Conservation (phyloP, 2,113 vertebrate species). For the Numida meleagris region DNA sequence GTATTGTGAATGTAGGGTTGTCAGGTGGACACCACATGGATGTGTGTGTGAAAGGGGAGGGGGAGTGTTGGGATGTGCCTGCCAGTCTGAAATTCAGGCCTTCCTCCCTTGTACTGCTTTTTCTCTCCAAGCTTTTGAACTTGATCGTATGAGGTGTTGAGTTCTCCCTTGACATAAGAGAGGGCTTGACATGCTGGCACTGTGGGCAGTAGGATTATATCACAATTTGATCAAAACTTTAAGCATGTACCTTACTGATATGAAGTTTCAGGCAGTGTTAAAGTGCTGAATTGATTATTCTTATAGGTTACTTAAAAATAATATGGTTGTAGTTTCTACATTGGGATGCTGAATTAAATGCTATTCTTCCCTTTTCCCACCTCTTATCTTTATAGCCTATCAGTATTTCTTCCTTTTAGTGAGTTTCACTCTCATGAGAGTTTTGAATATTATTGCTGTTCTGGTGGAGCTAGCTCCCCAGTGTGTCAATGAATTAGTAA, state of each 20-base stretch:
- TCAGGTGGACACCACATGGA: constrained; percentile 60
- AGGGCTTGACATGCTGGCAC: not conserved
- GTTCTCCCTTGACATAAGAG: not conserved
- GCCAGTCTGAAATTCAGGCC: not conserved
- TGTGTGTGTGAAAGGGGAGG: constrained; percentile 5
- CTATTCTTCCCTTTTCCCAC: not conserved
- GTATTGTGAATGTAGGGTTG: not conserved
- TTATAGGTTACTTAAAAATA: not conserved
- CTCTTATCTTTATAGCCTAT: not conserved
- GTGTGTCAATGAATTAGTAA: not conserved
- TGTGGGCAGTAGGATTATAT: constrained; percentile 11
- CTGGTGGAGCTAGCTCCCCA: not conserved
- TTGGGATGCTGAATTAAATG: not conserved
- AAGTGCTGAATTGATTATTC: not conserved
- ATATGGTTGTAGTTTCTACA: not conserved
- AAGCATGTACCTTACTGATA: not conserved
- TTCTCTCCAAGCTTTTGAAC: constrained; percentile 7
- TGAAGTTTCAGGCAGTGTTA: not conserved
- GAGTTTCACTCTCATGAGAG: not conserved
- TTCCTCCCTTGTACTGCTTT: not conserved
- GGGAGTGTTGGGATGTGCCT: not conserved
- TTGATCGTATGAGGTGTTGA: not conserved
- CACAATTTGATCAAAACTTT: not conserved
- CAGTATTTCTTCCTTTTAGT: constrained; percentile 12
- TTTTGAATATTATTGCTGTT: not conserved